Percentiles rank a stretch among this genome's conserved stretches.
These are phyloP conservation scores for Reticulitermes speratus DNA, from an alignment of 1,140 invertebrate genomes.

Conservation along the genomic window DNA sequence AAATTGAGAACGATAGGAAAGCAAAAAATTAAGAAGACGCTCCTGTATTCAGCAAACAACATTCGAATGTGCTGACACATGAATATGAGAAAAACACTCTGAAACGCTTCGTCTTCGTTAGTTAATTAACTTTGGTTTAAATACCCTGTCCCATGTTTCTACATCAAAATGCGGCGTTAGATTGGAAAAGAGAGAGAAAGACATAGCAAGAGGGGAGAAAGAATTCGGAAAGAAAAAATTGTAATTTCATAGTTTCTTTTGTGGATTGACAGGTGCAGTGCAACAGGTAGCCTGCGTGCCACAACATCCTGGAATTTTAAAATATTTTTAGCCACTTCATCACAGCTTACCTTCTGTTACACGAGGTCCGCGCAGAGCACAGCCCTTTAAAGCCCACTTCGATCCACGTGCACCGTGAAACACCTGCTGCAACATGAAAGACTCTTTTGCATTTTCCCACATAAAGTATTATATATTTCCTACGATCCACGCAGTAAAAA, in stretches of 20 bases:
- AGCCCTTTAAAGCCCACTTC: too few species aligned
- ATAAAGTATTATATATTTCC: too few species aligned
- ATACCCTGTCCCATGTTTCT: slow-evolving; percentile 11
- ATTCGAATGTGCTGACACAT: background rate
- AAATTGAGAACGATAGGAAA: too few species aligned
- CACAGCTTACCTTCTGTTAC: background rate
- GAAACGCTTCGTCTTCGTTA: slow-evolving; percentile 4
- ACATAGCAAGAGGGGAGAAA: background rate
- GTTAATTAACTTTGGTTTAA: slow-evolving; percentile 13
- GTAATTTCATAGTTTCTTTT: slow-evolving; percentile 19
- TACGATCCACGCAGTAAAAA: too few species aligned
- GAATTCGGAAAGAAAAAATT: background rate
- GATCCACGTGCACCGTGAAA: too few species aligned
- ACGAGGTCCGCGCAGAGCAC: background rate
- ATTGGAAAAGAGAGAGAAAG: background rate
- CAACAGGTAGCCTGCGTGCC: background rate
- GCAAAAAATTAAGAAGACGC: background rate
- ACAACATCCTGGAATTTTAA: background rate
- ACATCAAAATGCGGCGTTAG: background rate
- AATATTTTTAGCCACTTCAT: background rate
- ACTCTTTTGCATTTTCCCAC: too few species aligned
- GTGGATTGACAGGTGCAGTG: background rate
- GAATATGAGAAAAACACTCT: slow-evolving; percentile 4
- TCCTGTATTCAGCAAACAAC: background rate
- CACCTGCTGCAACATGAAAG: too few species aligned